Evolutionary conservation across 2,888 invertebrate species (phyloP).

Genomic region (Peribatodes rhomboidaria): DNA sequence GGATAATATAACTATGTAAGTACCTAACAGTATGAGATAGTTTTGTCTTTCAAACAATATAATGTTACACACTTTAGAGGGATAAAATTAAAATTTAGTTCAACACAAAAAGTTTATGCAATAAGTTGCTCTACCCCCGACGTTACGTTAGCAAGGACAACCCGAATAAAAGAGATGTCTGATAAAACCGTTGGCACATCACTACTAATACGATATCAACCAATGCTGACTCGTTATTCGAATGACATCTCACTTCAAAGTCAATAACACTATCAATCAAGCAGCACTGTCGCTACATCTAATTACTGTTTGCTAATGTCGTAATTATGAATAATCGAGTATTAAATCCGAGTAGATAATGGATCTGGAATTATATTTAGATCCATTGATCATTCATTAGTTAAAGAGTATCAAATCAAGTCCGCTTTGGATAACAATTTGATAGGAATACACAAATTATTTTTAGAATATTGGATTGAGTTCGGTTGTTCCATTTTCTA

Average conservation of each 20-base stretch:
- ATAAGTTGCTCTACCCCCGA: no score
- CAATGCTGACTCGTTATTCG: background rate
- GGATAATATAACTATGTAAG: no score
- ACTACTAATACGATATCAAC: no score
- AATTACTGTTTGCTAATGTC: constrained; percentile 11
- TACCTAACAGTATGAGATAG: no score
- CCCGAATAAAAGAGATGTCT: no score
- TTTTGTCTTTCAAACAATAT: no score
- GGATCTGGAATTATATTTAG: constrained; percentile 26
- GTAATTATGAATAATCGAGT: constrained; percentile 18
- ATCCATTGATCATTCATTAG: constrained; percentile 17
- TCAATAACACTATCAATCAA: constrained; percentile 17
- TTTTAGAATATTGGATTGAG: background rate
- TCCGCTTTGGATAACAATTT: no score
- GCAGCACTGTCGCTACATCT: constrained; percentile 1
- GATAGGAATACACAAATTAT: background rate
- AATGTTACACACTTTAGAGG: no score
- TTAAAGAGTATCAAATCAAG: background rate
- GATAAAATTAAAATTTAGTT: no score
- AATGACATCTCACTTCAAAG: background rate
- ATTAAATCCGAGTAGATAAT: constrained; percentile 32
- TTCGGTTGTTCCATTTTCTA: background rate
- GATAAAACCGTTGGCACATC: no score
- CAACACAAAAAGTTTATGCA: no score
- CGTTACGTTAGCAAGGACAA: no score